A percentile compares a stretch with the other conserved stretches of the same genome.
Conservation (phyloP, 2,113 vertebrate species). For the Corythornis madagascariensis region DNA sequence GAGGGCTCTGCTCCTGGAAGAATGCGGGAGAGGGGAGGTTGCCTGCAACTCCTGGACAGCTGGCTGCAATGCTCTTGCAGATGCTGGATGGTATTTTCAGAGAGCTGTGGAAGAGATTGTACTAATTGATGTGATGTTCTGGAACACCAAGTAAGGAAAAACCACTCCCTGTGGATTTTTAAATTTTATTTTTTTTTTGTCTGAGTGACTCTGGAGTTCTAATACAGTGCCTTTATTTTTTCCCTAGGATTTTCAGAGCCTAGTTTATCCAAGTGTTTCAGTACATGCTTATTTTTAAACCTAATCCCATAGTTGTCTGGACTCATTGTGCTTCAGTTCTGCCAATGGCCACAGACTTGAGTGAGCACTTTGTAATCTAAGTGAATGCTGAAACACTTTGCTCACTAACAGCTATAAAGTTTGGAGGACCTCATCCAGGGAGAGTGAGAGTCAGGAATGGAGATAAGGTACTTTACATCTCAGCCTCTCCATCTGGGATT, state of each 20-base stretch:
- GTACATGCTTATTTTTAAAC: constrained; percentile 31
- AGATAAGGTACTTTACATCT: background rate
- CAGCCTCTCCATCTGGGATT: background rate
- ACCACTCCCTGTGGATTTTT: background rate
- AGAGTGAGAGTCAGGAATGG: background rate
- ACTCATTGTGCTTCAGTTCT: background rate
- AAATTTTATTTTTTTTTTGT: background rate
- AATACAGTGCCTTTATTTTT: background rate
- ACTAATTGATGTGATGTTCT: background rate
- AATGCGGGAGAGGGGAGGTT: background rate
- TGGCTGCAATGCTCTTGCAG: background rate
- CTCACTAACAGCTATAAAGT: background rate
- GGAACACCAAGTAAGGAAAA: background rate
- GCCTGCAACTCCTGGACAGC: fast-evolving
- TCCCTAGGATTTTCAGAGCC: background rate
- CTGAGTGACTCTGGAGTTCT: background rate
- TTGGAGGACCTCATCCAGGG: background rate
- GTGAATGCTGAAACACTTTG: fast-evolving
- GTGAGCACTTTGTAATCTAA: background rate
- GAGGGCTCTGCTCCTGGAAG: background rate
- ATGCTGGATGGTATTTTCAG: background rate
- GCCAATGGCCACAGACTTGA: fast-evolving
- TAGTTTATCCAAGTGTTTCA: background rate
- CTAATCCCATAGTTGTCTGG: background rate
- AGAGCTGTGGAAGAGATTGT: background rate